phyloP scores from a whole-genome alignment of 1,140 invertebrate genomes.

The Sarcophaga peregrina region DNA sequence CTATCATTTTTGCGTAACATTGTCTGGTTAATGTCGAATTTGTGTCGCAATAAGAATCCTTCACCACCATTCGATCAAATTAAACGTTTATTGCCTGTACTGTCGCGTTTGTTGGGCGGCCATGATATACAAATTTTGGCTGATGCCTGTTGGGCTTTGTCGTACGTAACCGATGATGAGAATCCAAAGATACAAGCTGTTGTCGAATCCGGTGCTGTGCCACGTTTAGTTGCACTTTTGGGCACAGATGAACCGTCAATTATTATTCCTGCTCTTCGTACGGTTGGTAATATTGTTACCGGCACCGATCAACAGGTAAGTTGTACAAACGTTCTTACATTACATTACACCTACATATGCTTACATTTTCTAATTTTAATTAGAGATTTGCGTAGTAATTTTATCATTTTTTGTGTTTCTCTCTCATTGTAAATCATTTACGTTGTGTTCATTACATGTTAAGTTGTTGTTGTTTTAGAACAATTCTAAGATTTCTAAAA shows the following conservation, averaged over 20 bases:
- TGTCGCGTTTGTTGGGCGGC: constrained; percentile 82
- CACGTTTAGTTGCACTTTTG: constrained; percentile 81
- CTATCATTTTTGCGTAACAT: constrained; percentile 71
- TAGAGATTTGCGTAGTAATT: too few relatives aligned
- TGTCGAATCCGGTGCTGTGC: constrained; percentile 78
- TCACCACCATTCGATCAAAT: constrained; percentile 82
- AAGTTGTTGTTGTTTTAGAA: too few relatives aligned
- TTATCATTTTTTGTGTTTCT: too few relatives aligned
- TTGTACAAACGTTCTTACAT: background rate
- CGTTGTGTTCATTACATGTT: too few relatives aligned
- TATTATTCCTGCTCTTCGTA: constrained; percentile 89
- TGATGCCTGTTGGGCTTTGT: constrained; percentile 96
- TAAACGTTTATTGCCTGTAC: constrained; percentile 81
- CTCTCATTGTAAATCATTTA: too few relatives aligned
- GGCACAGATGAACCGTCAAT: constrained; percentile 78
- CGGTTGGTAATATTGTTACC: constrained; percentile 89
- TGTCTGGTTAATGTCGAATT: constrained; percentile 92
- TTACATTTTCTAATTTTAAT: too few relatives aligned
- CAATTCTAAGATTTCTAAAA: too few relatives aligned
- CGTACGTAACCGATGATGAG: constrained; percentile 93
- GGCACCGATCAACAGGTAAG: constrained; percentile 79
- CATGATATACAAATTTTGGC: constrained; percentile 82
- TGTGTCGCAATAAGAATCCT: constrained; percentile 93
- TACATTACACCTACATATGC: too few relatives aligned
- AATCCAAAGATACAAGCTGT: constrained; percentile 93